Evolutionary conservation across 1,140 invertebrate genomes (phyloP).

Genomic region (Delia radicum): DNA sequence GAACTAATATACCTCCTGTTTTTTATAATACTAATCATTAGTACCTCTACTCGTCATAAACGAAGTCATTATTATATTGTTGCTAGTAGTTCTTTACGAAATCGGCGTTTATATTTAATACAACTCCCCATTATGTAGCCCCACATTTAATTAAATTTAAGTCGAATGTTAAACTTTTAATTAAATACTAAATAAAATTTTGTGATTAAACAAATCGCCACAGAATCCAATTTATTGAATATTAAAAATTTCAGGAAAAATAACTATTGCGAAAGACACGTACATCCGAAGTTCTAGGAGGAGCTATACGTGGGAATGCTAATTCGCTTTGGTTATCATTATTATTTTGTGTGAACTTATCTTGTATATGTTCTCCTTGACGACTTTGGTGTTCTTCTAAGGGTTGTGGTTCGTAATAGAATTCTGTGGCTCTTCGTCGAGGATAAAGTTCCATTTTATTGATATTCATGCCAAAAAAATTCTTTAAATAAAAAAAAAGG

Average conservation of each 20-base stretch:
- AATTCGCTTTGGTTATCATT: background rate
- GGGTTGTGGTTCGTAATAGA: constrained; percentile 24
- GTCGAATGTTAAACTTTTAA: background rate
- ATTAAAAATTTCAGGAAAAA: constrained; percentile 18
- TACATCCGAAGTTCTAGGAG: constrained; percentile 27
- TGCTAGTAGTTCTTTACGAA: background rate
- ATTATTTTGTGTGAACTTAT: constrained; percentile 13
- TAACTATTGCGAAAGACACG: constrained; percentile 30
- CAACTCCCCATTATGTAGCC: background rate
- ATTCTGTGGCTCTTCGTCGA: constrained; percentile 25
- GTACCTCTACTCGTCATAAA: background rate
- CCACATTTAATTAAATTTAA: background rate
- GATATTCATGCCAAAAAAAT: background rate
- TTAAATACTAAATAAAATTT: background rate
- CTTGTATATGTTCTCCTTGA: constrained; percentile 24
- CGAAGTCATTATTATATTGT: background rate
- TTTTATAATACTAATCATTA: background rate
- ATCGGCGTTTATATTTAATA: background rate
- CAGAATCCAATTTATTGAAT: background rate
- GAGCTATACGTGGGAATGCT: constrained; percentile 19
- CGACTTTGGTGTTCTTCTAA: constrained; percentile 30
- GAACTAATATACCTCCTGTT: background rate
- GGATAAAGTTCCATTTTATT: constrained; percentile 28
- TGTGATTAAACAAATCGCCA: background rate
- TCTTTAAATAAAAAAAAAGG: background rate